Evolutionary conservation across 2,888 invertebrate genomes (phyloP).

Genomic region (Tortricodes alternella): DNA sequence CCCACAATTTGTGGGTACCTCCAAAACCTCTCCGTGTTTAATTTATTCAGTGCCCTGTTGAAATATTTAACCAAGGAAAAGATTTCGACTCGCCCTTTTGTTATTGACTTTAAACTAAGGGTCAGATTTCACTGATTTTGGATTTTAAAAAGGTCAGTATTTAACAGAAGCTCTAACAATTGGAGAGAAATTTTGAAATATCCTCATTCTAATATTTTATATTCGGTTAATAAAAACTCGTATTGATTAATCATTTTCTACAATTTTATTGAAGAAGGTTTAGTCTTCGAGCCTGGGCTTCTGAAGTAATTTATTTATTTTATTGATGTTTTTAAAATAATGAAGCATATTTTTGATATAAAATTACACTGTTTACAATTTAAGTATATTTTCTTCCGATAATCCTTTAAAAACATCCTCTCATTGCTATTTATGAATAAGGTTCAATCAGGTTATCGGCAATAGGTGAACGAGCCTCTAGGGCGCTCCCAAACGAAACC

Average conservation of each 20-base stretch:
- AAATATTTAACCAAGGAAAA: conserved; percentile 67
- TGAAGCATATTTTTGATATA: too few species aligned
- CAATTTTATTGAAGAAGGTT: too few species aligned
- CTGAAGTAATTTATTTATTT: too few species aligned
- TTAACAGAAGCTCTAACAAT: too few species aligned
- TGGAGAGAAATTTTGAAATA: too few species aligned
- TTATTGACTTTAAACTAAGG: conserved; percentile 35
- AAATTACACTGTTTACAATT: neutral
- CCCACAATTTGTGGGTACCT: conserved; percentile 22
- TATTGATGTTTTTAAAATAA: too few species aligned
- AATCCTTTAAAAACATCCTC: neutral
- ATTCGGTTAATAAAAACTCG: too few species aligned
- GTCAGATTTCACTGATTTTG: conserved; percentile 13
- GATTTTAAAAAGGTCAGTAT: conserved; percentile 4
- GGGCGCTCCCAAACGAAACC: conserved; percentile 33
- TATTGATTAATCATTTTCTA: too few species aligned
- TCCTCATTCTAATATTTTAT: too few species aligned
- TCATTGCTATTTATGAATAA: conserved; percentile 39
- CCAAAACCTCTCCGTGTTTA: conserved; percentile 51
- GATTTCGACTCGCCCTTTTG: conserved; percentile 40
- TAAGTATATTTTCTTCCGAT: neutral
- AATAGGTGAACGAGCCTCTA: conserved; percentile 37
- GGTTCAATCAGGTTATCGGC: conserved; percentile 44
- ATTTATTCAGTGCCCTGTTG: conserved; percentile 60
- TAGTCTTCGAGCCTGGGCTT: too few species aligned